Conservation (phyloP, 2,113 vertebrate species). For the Gasterosteus nipponicus region DNA sequence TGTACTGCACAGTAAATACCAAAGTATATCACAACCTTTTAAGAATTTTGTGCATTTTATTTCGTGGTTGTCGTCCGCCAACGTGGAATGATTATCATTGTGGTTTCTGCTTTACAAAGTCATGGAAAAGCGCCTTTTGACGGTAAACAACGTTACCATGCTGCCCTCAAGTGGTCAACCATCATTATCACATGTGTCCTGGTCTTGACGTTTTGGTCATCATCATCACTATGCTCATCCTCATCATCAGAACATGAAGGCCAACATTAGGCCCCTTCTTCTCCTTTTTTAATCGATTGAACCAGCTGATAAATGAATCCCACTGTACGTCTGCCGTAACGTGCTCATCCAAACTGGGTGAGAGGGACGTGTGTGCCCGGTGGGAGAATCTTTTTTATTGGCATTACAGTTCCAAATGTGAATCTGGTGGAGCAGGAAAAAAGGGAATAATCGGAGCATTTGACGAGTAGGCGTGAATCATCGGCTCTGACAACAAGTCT, state of each 20-base stretch:
- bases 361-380: neutral
- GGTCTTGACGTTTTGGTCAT: neutral
- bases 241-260: conserved; percentile 9
- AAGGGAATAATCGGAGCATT: neutral
- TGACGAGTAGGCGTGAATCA: neutral
- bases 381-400: neutral
- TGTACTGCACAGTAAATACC: neutral
- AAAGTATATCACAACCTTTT: neutral
- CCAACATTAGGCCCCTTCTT: neutral
- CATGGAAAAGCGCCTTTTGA: neutral
- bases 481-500: neutral
- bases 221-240: conserved; percentile 12
- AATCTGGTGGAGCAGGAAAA: neutral
- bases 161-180: conserved; percentile 64
- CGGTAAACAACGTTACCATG: conserved; percentile 36
- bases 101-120: neutral
- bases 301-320: conserved; percentile 17
- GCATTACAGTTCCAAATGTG: neutral
- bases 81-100: neutral
- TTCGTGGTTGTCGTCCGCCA: conserved; percentile 11
- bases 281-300: neutral
- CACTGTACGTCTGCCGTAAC: neutral
- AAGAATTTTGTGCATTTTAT: neutral
- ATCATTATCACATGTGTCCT: conserved; percentile 18
- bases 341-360: neutral